Percentiles rank a stretch among this genome's conserved stretches.
Evolutionary conservation across 2,113 vertebrate genomes (phyloP).

Genomic region (Sander lucioperca): DNA sequence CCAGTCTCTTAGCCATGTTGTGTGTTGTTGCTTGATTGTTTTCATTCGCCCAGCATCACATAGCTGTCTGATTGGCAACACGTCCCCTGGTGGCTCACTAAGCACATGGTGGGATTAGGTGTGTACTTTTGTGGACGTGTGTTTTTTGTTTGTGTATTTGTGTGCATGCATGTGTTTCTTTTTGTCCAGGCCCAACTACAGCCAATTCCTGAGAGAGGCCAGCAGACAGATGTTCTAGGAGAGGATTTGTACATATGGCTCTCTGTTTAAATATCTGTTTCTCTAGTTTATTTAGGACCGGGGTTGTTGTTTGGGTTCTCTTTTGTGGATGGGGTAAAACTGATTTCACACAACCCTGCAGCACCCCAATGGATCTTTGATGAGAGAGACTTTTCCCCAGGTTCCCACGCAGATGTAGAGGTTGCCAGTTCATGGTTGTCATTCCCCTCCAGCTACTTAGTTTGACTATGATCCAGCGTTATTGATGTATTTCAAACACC

Average conservation of each 20-base stretch:
- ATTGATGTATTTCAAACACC: conserved; percentile 74
- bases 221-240: conserved; percentile 78
- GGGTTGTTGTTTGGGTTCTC: conserved; percentile 13
- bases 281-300: conserved; percentile 57
- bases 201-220: conserved; percentile 75
- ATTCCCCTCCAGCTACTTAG: conserved; percentile 70
- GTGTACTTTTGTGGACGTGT: conserved; percentile 67
- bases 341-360: conserved; percentile 62
- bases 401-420: conserved; percentile 58
- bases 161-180: conserved; percentile 52
- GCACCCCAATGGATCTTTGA: conserved; percentile 61
- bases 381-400: conserved; percentile 67
- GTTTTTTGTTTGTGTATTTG: conserved; percentile 53
- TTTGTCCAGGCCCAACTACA: conserved; percentile 57
- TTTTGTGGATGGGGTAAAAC: conserved; percentile 38
- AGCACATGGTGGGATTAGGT: conserved; percentile 77
- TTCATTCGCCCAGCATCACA: conserved; percentile 74
- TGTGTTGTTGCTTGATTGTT: conserved; percentile 78
- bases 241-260: conserved; percentile 67
- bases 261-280: conserved; percentile 68
- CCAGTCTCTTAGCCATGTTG: conserved; percentile 57
- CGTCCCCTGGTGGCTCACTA: conserved; percentile 72
- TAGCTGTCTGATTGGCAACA: conserved; percentile 77
- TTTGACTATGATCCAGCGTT: conserved; percentile 70
- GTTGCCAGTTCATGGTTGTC: conserved; percentile 70